Base-by-base conservation (phyloP, 2,797 vertebrate species). In the Huso huso region DNA sequence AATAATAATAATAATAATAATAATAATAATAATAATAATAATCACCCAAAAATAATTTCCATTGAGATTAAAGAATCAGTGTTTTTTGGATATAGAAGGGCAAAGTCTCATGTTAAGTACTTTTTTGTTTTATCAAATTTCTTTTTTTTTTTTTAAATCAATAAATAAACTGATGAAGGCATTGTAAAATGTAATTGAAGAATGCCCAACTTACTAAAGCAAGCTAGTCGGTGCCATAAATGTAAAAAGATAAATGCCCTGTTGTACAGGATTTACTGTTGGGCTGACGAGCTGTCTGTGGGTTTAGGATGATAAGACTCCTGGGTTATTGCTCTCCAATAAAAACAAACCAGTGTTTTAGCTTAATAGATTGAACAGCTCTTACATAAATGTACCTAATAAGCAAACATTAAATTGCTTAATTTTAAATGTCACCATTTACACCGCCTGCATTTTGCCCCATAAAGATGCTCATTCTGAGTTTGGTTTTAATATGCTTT, bases 231-330 rank as follows among this genome's bases (percentile, higher is more conserved):
- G 68, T 77, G 77, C 71, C 77, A 77, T 82, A 66, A 62, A 8
- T 64, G 85, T 87, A 71, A 82, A 75, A 85, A 93, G 91, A 95
- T 89, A 88, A 92, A 94, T 93, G 90, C 88, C 86, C 81, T 80
- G 87, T 86, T 89, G 84, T 91, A 77, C 83, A 82, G 80, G 78
- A 81, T 77, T 78, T 74, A 81, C 83, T 83, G 82, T 86, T 81
- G 83, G 83, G 78, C 83, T 82, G 80, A 80, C 81, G 86, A 72
- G 80, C 85, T 81, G 86, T 79, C 86, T 88, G 88, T 91, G 92
- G 93, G 88, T 87, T 84, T 71, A 83, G 75, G 76, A 92, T 81
- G 92, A 95, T 95, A 95, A 94, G 90, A 82, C 82, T 78, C 77
- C 83, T 75, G 80, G 84, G 83, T 87, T 86, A 87, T 83, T 85